Evolutionary conservation across 1,140 invertebrate species (phyloP), one percentile per base, ranked within the genome.

Genomic region (Danaus melanippus): DNA sequence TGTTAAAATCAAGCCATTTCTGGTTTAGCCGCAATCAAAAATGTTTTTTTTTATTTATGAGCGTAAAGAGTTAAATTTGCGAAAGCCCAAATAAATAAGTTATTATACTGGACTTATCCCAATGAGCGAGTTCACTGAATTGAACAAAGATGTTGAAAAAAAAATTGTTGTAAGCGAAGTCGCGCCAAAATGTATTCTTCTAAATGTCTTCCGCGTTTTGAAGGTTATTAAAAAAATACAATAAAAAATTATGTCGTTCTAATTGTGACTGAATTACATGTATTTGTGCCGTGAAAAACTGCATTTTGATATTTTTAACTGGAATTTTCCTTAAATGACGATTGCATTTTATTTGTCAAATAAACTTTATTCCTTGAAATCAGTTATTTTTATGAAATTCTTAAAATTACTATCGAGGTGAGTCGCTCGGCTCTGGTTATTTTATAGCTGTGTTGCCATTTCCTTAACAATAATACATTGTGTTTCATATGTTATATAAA

Each of bases 141-240:
- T 32, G 58, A 60, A 55, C 58, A 60, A 51, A 54, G 47, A 60
- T 47, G 54, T 51, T 44, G 52, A 53, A 51, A 51, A 55, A 54
- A 52, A 43, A 50, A 46, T 42, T 55, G 53, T 52, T 60, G 52
- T 55, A 51, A 60, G 53, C 42, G 46, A 32, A 58, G 42, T 65
- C 55, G 60, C 51, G 60, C 60, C 61, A 66, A 69, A 69, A 66
- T 62, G 66, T 67, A 67, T 65, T 65, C 62, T 66, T 60, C 61
- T 57, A 53, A 66, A 53, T 71, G 70, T 66, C 71, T 79, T 81
- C 74, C 76, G 75, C 48, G 59, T 79, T 62, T 50, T 53, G 70
- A 78, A 76, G 79, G 79, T 64, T 64, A 63, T 52, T 15, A 57
- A 52, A 63, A 66, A 68, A 68, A 56, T 46, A 52, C 56, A 32